A percentile compares a stretch with the other conserved stretches of the same genome.
phyloP scores from a whole-genome alignment of 1,140 invertebrate genomes.

The Pogonomyrmex barbatus region DNA sequence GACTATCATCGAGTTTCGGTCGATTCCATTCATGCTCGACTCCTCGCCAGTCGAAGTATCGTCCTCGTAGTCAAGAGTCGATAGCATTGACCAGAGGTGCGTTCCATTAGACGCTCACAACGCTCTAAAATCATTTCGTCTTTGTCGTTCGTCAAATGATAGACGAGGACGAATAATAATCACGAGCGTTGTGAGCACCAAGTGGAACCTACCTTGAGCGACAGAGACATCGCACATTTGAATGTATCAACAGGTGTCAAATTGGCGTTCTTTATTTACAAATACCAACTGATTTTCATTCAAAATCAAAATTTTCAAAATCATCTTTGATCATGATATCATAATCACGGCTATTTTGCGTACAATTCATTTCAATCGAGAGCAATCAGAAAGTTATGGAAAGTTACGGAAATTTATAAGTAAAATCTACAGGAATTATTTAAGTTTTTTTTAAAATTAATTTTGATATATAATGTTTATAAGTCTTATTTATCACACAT shows the following conservation, averaged over 20 bases:
- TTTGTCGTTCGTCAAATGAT: no score
- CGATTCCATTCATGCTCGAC: not conserved
- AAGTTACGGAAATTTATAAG: not conserved
- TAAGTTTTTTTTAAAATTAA: not conserved
- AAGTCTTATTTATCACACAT: not conserved
- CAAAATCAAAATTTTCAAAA: not conserved
- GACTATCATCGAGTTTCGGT: not conserved
- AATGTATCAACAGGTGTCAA: slow-evolving; percentile 13
- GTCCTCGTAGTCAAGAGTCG: not conserved
- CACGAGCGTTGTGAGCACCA: no score
- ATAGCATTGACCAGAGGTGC: not conserved
- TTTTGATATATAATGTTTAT: not conserved
- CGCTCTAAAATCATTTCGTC: no score
- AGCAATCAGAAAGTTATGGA: not conserved
- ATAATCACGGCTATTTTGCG: not conserved
- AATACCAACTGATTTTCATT: not conserved
- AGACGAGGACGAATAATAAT: no score
- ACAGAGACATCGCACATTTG: not conserved
- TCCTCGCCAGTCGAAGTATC: slow-evolving; percentile 10
- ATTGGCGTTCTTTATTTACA: not conserved
- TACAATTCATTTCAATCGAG: not conserved
- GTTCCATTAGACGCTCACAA: no score
- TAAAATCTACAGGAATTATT: not conserved
- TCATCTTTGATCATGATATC: not conserved
- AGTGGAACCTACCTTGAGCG: no score